Evolutionary conservation across 2,797 vertebrate species (phyloP).

Genomic region (Gymnothorax reevesii): DNA sequence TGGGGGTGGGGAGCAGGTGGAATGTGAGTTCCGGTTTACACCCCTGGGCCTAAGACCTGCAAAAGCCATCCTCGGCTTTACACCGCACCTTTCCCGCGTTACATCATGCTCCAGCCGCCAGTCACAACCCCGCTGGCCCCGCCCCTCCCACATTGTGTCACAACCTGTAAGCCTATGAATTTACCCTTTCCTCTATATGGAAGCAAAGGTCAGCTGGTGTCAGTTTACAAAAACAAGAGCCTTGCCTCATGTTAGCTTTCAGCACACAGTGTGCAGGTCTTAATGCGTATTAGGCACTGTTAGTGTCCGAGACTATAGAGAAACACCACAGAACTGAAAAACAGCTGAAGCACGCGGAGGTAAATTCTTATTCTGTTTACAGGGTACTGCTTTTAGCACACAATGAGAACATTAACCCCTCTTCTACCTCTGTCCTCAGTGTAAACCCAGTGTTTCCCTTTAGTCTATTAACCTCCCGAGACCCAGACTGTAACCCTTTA

Average conservation of each 20-base stretch:
- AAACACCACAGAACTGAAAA: not conserved
- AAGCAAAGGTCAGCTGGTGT: not conserved
- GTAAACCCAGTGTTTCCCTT: no score
- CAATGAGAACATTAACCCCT: not conserved
- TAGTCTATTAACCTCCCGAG: not conserved
- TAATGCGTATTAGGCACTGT: not conserved
- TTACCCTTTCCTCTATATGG: conserved; percentile 7
- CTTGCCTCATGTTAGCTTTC: not conserved
- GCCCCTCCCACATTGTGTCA: not conserved
- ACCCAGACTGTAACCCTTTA: no score
- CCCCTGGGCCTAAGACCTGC: not conserved
- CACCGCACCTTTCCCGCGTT: not conserved
- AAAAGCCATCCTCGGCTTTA: not conserved
- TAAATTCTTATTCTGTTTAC: not conserved
- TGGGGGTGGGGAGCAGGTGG: not conserved
- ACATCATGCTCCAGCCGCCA: not conserved
- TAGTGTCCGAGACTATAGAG: not conserved
- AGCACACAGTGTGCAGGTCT: not conserved
- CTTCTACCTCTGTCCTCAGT: not conserved
- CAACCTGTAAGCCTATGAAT: not conserved
- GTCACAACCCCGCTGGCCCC: not conserved
- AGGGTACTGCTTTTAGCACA: not conserved
- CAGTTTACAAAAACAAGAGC: conserved; percentile 7
- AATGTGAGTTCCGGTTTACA: not conserved
- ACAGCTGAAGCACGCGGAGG: not conserved